Evolutionary conservation across 2,113 vertebrate species (phyloP).

Genomic region (Petrocephalus zakoni): DNA sequence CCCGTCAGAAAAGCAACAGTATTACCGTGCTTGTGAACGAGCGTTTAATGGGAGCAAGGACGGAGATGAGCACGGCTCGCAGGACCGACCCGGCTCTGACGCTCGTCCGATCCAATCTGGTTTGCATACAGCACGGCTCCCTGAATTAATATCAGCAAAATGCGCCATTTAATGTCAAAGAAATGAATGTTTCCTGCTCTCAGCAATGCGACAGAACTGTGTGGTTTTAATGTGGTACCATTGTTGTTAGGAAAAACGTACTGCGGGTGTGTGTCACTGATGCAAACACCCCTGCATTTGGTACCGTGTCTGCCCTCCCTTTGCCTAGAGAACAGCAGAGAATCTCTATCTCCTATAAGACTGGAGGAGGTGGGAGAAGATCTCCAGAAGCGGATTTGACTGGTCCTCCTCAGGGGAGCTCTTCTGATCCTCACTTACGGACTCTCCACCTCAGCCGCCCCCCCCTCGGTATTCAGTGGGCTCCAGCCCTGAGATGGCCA

Average conservation of each 20-base stretch:
- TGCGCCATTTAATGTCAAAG: not conserved
- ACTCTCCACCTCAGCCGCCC: not conserved
- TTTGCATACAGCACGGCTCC: not conserved
- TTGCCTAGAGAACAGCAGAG: not conserved
- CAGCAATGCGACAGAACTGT: not conserved
- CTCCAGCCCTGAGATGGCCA: not conserved
- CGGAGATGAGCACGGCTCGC: not conserved
- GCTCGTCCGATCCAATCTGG: not conserved
- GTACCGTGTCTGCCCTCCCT: not conserved
- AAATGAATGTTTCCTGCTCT: not conserved
- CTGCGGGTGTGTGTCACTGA: not conserved
- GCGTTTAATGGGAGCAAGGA: not conserved
- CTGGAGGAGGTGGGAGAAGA: not conserved
- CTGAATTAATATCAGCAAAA: not conserved
- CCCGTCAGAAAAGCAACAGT: not conserved
- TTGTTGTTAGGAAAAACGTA: not conserved
- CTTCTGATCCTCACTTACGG: not conserved
- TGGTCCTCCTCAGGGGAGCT: not conserved
- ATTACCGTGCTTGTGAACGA: not conserved
- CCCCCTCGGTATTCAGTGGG: not conserved
- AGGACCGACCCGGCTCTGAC: not conserved
- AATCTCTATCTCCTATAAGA: not conserved
- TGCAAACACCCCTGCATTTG: not conserved
- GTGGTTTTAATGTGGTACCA: not conserved
- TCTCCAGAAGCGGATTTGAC: not conserved